These are phyloP conservation scores for Herminia tarsipennalis DNA, from an alignment of 2,888 invertebrate species.

Conservation along the genomic window DNA sequence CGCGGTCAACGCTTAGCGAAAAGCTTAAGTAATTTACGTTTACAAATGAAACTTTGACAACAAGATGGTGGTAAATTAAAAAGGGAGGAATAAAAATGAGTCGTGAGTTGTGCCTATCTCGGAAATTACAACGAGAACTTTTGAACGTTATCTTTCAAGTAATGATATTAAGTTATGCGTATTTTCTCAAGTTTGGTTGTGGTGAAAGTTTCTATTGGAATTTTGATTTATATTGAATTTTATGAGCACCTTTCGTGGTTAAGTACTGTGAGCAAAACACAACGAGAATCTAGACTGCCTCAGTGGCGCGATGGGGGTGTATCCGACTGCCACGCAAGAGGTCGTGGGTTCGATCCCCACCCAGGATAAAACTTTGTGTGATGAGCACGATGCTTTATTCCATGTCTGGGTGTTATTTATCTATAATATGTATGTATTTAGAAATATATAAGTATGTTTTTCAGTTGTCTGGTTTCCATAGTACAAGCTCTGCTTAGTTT, in stretches of 20 bases:
- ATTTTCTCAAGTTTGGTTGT: background rate
- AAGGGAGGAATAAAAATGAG: conserved; percentile 45
- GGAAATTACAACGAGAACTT: conserved; percentile 44
- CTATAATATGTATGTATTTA: too few relatives aligned
- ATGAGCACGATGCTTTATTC: too few relatives aligned
- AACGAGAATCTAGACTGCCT: too few relatives aligned
- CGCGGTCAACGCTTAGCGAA: conserved; percentile 48
- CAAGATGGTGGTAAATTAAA: conserved; percentile 62
- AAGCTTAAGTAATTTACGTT: conserved; percentile 62
- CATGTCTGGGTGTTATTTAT: too few relatives aligned
- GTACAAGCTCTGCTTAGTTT: too few relatives aligned
- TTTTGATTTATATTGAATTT: background rate
- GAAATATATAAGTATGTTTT: too few relatives aligned
- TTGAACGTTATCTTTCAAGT: conserved; percentile 37
- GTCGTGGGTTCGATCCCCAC: too few relatives aligned
- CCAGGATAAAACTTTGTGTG: too few relatives aligned
- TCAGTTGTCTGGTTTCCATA: too few relatives aligned
- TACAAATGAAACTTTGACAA: conserved; percentile 57
- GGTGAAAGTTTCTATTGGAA: background rate
- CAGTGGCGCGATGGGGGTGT: too few relatives aligned
- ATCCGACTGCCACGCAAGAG: too few relatives aligned
- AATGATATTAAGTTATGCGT: background rate
- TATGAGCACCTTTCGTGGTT: background rate
- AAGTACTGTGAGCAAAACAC: too few relatives aligned
- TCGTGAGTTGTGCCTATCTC: conserved; percentile 40